Evolutionary conservation across 2,797 vertebrate species (phyloP).

Genomic region (Gallinago nigripennis): DNA sequence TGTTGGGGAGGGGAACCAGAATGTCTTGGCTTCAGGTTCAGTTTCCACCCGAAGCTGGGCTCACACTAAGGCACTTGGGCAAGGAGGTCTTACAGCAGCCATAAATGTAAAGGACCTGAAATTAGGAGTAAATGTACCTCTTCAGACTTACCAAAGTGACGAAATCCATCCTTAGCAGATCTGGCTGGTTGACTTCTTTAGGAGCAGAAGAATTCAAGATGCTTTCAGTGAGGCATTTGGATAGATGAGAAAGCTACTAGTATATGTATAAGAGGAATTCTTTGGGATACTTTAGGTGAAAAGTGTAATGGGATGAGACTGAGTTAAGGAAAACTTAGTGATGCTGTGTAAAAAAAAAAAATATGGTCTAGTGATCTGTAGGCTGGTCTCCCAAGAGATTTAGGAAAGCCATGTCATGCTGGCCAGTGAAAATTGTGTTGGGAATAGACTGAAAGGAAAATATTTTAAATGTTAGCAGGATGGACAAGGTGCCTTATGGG

Average conservation of each 20-base stretch:
- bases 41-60: neutral
- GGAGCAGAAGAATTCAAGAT: slow-evolving; percentile 7
- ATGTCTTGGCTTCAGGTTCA: neutral
- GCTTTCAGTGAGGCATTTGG: neutral
- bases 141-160: neutral
- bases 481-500: neutral
- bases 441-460: slow-evolving; percentile 27
- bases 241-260: neutral
- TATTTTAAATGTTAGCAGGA: neutral
- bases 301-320: slow-evolving; percentile 31
- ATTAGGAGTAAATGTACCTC: neutral
- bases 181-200: neutral
- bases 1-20: neutral
- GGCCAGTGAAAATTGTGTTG: neutral
- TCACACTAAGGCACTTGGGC: neutral
- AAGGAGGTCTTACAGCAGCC: neutral
- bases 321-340: slow-evolving; percentile 21
- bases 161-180: neutral
- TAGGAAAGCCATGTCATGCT: neutral
- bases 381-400: neutral
- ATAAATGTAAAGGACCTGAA: neutral
- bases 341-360: neutral
- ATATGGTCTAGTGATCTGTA: neutral
- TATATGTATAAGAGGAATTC: neutral
- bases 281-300: slow-evolving; percentile 3